Evolutionary conservation across 2,113 vertebrate species (phyloP), one percentile per base, ranked within the genome.

Genomic region (Xiphorhynchus elegans): DNA sequence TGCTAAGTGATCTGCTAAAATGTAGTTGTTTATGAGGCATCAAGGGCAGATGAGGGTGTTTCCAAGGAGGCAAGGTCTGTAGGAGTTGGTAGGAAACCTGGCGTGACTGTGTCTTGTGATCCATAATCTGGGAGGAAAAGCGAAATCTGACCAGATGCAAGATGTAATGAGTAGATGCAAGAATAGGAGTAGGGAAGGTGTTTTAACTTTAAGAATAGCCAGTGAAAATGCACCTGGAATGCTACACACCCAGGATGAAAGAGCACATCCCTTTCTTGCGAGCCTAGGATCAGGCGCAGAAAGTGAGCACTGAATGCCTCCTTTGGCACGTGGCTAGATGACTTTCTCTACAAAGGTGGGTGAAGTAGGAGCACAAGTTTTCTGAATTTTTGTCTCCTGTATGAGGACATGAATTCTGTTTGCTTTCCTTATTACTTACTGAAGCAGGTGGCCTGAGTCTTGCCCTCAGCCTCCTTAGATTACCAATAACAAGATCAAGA

Each of bases 11-110:
- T 89, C 47, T 92, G 42, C 35, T 91, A 89, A 77, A 85, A 86
- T 70, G 39, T 15, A 72, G 37, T 31, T 90, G 62, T 85, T 96
- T 85, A 90, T 93, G 79, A 96, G 58, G n/a, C 75, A 93, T 63
- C 79, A 94, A 92, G 94, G 87, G 56, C 76, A 92, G 59, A 40
- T 16, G 33, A 46, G 60, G 49, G 47, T 68, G 69, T 82, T 84
- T 87, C 69, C 40, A 69, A n/a, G 77, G 37, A 94, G 69, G 59
- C 9, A 23, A 69, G 59, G 62, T 72, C 84, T 40, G 84, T 78
- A 87, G 80, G 66, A 95, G 77, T 63, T 24, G 19, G 21, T 74
- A 31, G 64, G 64, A 92, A 94, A 50, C 44, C 68, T 84, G 67
- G 60, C 50, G 15, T 89, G 68, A 68, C 73, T 49, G 49, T 83